Evolutionary conservation across 2,797 vertebrate genomes (phyloP).

Genomic region (Amazona ochrocephala): DNA sequence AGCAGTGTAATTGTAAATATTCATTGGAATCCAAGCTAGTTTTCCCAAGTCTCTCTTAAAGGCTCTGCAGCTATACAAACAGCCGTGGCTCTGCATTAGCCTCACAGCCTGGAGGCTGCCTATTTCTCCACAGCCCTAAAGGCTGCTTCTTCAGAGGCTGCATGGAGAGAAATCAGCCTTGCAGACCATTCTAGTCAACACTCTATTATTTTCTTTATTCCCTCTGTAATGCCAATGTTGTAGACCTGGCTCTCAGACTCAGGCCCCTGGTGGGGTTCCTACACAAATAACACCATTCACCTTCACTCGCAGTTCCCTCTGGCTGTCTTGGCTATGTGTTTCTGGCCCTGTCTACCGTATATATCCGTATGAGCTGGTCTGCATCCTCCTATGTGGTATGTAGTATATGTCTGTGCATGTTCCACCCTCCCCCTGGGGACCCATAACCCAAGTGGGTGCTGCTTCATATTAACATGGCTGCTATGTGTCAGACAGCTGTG

Average conservation of each 20-base stretch:
- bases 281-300: background rate
- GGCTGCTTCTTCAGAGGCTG: conserved; percentile 48
- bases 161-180: conserved; percentile 49
- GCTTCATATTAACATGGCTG: background rate
- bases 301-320: background rate
- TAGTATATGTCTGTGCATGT: background rate
- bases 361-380: background rate
- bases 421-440: background rate
- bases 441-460: background rate
- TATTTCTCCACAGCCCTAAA: conserved; percentile 55
- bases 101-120: conserved; percentile 67
- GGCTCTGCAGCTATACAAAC: conserved; percentile 77
- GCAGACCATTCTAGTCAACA: conserved; percentile 44
- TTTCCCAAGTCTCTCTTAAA: conserved; percentile 73
- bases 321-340: background rate
- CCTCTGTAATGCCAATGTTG: conserved; percentile 19
- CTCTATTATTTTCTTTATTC: conserved; percentile 63
- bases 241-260: conserved; percentile 10
- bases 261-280: background rate
- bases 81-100: conserved; percentile 58
- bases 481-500: fast-evolving
- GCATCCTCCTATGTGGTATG: fast-evolving
- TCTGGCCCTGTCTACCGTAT: background rate
- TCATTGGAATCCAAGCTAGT: conserved; percentile 77
- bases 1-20: conserved; percentile 79